A percentile compares a stretch with the other conserved stretches of the same genome.
Evolutionary conservation across 2,888 invertebrate species (phyloP).

Genomic region (Lydus trimaculatus): DNA sequence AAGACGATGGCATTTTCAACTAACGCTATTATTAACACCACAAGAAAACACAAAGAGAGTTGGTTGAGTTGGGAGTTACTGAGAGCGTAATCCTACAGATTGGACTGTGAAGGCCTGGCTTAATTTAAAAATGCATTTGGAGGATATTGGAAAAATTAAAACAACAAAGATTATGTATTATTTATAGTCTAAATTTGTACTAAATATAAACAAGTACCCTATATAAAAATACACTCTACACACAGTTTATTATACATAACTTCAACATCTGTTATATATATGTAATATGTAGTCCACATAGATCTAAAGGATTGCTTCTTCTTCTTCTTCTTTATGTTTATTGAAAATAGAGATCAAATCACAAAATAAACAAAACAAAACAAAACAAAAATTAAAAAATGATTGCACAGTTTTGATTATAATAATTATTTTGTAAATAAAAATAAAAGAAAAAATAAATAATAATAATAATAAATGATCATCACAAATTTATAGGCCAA

Average conservation of each 20-base stretch:
- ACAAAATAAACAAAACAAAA: slow-evolving; percentile 13
- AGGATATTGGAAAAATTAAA: slow-evolving; percentile 30
- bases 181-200: slow-evolving; percentile 58
- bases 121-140: too few relatives aligned
- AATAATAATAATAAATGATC: slow-evolving; percentile 23
- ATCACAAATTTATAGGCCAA: slow-evolving; percentile 29
- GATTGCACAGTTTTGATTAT: slow-evolving; percentile 21
- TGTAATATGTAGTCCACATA: slow-evolving; percentile 24
- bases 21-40: too few relatives aligned
- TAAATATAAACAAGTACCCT: slow-evolving; percentile 61
- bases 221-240: slow-evolving; percentile 63
- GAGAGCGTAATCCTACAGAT: too few relatives aligned
- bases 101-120: too few relatives aligned
- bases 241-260: slow-evolving; percentile 52
- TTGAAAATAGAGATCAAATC: not conserved
- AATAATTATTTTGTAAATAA: slow-evolving; percentile 2
- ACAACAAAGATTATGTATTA: slow-evolving; percentile 38
- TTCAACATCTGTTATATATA: slow-evolving; percentile 28
- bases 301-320: slow-evolving; percentile 22
- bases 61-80: too few relatives aligned
- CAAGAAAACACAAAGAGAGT: too few relatives aligned
- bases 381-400: not conserved
- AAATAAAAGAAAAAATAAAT: not conserved
- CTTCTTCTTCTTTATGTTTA: not conserved
- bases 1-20: too few relatives aligned